Conservation (phyloP, 2,797 vertebrate genomes). For the Sebastes itinus region DNA sequence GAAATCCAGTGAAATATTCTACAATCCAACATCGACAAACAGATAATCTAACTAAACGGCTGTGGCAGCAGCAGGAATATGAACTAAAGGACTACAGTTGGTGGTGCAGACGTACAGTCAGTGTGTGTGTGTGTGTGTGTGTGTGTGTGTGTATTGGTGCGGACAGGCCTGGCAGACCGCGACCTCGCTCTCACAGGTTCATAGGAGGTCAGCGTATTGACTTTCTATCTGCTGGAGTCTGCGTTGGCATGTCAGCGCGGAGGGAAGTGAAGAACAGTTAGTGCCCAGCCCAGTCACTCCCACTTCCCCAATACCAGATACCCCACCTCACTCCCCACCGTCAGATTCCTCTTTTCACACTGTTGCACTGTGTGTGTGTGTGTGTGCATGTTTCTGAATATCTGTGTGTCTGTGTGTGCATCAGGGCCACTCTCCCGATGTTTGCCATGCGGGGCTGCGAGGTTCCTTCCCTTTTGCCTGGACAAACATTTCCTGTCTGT, state of each 20-base stretch:
- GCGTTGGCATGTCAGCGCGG: constrained; percentile 32
- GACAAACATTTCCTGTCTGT: constrained; percentile 85
- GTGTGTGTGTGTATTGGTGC: constrained; percentile 6
- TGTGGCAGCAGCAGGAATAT: constrained; percentile 12
- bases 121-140: neutral
- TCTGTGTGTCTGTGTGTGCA: constrained; percentile 18
- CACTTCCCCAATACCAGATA: constrained; percentile 65
- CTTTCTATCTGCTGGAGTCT: constrained; percentile 68
- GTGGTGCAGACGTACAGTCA: neutral
- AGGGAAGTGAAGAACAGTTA: constrained; percentile 69
- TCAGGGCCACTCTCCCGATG: constrained; percentile 54
- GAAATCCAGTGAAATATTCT: neutral
- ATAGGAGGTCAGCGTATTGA: constrained; percentile 57
- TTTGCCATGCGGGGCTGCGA: constrained; percentile 64
- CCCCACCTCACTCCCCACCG: constrained; percentile 36
- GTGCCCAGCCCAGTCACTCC: constrained; percentile 59
- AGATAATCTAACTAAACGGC: constrained; percentile 16
- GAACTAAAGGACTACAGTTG: neutral
- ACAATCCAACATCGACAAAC: neutral
- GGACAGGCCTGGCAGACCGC: constrained; percentile 4
- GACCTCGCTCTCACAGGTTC: constrained; percentile 43
- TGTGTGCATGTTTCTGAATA: neutral
- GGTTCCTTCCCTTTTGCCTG: constrained; percentile 79
- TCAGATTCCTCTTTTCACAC: constrained; percentile 60
- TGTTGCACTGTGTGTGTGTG: constrained; percentile 19